phyloP scores from a whole-genome alignment of 1,140 invertebrate genomes.

The Leucophenga varia region DNA sequence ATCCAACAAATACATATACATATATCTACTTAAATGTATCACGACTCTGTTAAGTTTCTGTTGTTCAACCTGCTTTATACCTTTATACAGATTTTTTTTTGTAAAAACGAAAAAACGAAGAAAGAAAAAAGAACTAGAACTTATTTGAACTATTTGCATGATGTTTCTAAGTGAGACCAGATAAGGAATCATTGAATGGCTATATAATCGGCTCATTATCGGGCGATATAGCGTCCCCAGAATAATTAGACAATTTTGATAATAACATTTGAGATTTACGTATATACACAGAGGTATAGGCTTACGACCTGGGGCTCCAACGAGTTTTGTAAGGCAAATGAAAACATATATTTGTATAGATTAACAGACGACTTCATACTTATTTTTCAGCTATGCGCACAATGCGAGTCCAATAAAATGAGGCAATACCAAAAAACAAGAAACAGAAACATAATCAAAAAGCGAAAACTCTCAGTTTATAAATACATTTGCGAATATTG shows the following conservation, averaged over 20 bases:
- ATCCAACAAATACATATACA: constrained; percentile 9
- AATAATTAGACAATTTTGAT: constrained; percentile 37
- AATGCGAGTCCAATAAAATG: constrained; percentile 33
- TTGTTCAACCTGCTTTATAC: constrained; percentile 12
- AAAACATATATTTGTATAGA: constrained; percentile 34
- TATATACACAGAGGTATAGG: constrained; percentile 28
- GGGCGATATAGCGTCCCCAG: constrained; percentile 13
- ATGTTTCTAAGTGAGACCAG: constrained; percentile 8
- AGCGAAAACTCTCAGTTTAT: constrained; percentile 19
- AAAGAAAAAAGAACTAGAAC: constrained; percentile 9
- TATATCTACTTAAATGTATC: background rate
- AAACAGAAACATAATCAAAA: background rate
- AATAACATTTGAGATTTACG: constrained; percentile 36
- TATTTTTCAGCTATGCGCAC: constrained; percentile 44
- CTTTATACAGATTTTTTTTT: constrained; percentile 17
- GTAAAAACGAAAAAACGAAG: constrained; percentile 7
- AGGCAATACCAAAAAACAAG: constrained; percentile 11
- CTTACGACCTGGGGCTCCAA: constrained; percentile 23
- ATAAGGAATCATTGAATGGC: constrained; percentile 11
- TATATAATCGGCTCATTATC: background rate
- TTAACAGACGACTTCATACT: too few relatives aligned
- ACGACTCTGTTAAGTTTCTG: constrained; percentile 20
- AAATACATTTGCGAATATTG: constrained; percentile 26
- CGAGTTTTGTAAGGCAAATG: constrained; percentile 27
- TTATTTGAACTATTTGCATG: constrained; percentile 15